These are phyloP conservation scores for Camelus dromedarius DNA, from an alignment of 2,113 vertebrate genomes.

Conservation along the genomic window DNA sequence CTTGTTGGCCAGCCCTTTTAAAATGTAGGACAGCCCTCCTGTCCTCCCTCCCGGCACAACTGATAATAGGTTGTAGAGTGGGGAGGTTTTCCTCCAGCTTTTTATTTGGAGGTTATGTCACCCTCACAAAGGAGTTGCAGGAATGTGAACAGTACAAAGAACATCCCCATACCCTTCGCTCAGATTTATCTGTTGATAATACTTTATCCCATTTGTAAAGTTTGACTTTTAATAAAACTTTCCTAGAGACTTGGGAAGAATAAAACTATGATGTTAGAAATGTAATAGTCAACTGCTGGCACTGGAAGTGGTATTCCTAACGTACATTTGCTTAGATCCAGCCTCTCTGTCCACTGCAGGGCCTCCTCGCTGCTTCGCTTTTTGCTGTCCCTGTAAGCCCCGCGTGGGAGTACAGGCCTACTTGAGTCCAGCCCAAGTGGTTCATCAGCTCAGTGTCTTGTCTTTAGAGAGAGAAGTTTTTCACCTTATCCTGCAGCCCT, in stretches of 20 bases:
- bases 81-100: background rate
- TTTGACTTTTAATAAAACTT: slow-evolving; percentile 13
- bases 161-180: background rate
- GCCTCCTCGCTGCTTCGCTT: background rate
- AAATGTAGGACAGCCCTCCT: background rate
- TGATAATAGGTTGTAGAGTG: background rate
- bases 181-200: background rate
- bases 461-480: background rate
- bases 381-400: background rate
- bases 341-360: background rate
- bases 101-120: slow-evolving; percentile 14
- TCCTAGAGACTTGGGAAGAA: background rate
- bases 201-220: slow-evolving; percentile 36
- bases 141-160: background rate
- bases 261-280: background rate
- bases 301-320: slow-evolving; percentile 3
- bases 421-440: background rate
- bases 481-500: background rate
- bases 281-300: background rate
- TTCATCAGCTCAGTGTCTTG: background rate
- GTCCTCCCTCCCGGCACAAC: background rate
- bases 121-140: background rate
- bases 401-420: background rate
- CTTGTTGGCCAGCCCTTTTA: background rate
- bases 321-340: background rate